phyloP scores from a whole-genome alignment of 2,797 vertebrate species.

The Danionella dracula region DNA sequence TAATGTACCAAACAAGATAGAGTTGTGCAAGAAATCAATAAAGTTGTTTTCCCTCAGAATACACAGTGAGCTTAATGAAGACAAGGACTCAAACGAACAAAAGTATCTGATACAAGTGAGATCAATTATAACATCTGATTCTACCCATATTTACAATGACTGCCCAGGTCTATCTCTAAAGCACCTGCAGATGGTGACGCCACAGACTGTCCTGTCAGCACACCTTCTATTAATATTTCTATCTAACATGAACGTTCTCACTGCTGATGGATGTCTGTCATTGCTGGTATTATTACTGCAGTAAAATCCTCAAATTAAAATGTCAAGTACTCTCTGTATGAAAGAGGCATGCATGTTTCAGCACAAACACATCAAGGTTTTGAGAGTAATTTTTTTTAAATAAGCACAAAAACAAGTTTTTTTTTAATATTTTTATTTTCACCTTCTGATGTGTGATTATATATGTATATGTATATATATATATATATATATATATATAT shows the following conservation, averaged over 20 bases:
- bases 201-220: slow-evolving; percentile 36
- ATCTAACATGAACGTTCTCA: slow-evolving; percentile 5
- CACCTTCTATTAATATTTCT: slow-evolving; percentile 28
- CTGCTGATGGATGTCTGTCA: slow-evolving; percentile 22
- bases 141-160: neutral
- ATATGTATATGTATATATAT: no score
- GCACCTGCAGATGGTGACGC: slow-evolving; percentile 3
- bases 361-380: neutral
- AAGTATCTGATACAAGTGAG: neutral
- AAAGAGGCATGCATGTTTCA: neutral
- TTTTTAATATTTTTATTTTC: no score
- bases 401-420: no score
- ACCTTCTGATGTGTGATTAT: no score
- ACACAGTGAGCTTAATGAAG: neutral
- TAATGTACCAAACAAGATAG: neutral
- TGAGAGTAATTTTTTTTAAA: neutral
- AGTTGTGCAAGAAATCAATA: neutral
- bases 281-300: slow-evolving; percentile 28
- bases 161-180: neutral
- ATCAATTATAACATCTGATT: neutral
- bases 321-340: neutral
- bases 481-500: no score
- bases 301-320: slow-evolving; percentile 21
- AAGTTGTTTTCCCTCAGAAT: neutral
- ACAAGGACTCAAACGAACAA: neutral